Evolutionary conservation across 2,113 vertebrate genomes (phyloP), one percentile per base, ranked within the genome.

Genomic region (Callionymus lyra): DNA sequence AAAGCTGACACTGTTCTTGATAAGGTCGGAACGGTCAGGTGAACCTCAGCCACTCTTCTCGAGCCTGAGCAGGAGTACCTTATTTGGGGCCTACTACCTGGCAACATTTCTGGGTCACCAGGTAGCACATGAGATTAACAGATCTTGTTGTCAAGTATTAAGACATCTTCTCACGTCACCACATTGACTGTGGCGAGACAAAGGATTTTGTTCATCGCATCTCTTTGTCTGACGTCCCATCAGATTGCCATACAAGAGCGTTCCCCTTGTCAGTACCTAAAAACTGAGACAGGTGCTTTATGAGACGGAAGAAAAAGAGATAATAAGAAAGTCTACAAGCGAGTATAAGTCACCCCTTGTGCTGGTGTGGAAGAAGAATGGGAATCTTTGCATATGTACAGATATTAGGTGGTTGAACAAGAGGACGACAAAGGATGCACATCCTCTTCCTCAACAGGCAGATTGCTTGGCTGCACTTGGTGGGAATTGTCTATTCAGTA

Each of bases 311-410:
- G 47, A 39, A 1, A 31, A 36, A 12, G 47, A 19, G 1, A 40
- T 58, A 2, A 51, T 58, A 1, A 6, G n/a, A 1, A 53, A 57
- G 6, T 48, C 48, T 1, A 9, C 32, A 1, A 50, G 52, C 40
- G 48, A 64, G 13, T 57, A 9, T 27, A 34, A 48, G 0, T 61
- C 49, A 0, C 48, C 49, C 1, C 21, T 65, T 9, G 51, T 63
- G 1, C n/a, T 50, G 0, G 32, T 50, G 0, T 41, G 38, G 38
- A 41, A 50, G n/a, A 41, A 27, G 13, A 13, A 32, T 18, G 47
- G 37, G 1, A 12, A 14, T 3, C 1, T 34, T 12, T 12, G 31
- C 1, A 13, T 50, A 6, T 34, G 47, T 10, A 32, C n/a, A 2
- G 27, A 48, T n/a, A 38, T 48, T 8, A 2, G 21, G 3, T 50